Percentiles rank a stretch among this genome's conserved stretches.
These are phyloP conservation scores for Hemistola chrysoprasaria DNA, from an alignment of 2,888 invertebrate species.

Conservation along the genomic window DNA sequence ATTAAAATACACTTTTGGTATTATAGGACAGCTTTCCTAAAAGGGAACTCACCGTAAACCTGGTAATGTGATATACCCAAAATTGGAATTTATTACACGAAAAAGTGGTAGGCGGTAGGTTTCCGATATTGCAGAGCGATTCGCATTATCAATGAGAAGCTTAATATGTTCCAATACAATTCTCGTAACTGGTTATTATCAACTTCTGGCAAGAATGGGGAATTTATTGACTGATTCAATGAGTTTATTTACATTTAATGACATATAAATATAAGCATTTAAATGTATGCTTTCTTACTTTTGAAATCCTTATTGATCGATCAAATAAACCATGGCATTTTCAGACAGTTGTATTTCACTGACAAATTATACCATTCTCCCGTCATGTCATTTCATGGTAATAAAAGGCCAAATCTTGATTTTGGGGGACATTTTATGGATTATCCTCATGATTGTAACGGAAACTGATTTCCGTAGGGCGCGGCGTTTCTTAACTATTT, in stretches of 20 bases:
- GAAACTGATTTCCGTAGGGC: constrained; percentile 44
- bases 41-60: constrained; percentile 35
- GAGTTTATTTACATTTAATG: constrained; percentile 7
- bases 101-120: constrained; percentile 39
- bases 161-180: background rate
- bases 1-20: constrained; percentile 18
- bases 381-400: too few relatives aligned
- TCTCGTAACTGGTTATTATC: background rate
- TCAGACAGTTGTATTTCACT: too few relatives aligned
- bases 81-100: constrained; percentile 44
- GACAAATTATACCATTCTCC: too few relatives aligned
- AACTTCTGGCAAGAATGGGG: background rate
- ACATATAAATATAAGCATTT: background rate
- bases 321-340: too few relatives aligned
- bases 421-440: constrained; percentile 37
- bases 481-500: constrained; percentile 8
- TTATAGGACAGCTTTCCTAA: constrained; percentile 31
- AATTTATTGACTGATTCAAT: too few relatives aligned
- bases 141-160: constrained; percentile 5
- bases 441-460: constrained; percentile 35
- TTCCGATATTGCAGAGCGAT: constrained; percentile 19
- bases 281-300: too few relatives aligned
- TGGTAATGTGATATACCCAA: constrained; percentile 47
- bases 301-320: too few relatives aligned
- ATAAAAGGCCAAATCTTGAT: constrained; percentile 4